phyloP scores from a whole-genome alignment of 2,113 vertebrate species.

The Melospiza georgiana region DNA sequence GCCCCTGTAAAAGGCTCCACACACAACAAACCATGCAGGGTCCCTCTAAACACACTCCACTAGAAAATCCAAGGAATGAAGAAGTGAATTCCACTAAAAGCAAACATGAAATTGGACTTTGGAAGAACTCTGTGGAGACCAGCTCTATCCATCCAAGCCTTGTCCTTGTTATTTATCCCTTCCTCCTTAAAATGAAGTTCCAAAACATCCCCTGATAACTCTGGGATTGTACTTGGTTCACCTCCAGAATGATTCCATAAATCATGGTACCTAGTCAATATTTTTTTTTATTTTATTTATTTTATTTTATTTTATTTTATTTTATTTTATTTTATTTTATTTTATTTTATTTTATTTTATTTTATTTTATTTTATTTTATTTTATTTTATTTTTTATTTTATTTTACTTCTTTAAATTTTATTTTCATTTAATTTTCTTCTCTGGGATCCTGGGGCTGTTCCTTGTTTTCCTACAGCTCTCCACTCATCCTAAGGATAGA shows the following conservation, averaged over 20 bases:
- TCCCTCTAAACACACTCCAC: neutral
- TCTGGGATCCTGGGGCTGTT: neutral
- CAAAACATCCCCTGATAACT: neutral
- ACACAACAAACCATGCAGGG: neutral
- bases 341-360: neutral
- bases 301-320: neutral
- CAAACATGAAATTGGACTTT: neutral
- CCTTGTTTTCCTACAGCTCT: neutral
- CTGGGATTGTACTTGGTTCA: neutral
- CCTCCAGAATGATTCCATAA: neutral
- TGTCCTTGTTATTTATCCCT: neutral
- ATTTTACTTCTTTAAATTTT: neutral
- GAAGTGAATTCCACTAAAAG: neutral
- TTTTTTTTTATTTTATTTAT: neutral
- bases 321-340: neutral
- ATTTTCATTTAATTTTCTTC: neutral
- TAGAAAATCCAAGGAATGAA: neutral
- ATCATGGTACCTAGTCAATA: neutral
- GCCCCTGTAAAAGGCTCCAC: neutral
- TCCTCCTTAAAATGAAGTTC: neutral
- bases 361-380: neutral
- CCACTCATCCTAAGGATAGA: neutral
- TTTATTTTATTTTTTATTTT: no score
- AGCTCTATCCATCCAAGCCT: neutral
- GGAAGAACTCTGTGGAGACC: neutral